Evolutionary conservation across 2,113 vertebrate species (phyloP).

Genomic region (Vulpes ferrilata): DNA sequence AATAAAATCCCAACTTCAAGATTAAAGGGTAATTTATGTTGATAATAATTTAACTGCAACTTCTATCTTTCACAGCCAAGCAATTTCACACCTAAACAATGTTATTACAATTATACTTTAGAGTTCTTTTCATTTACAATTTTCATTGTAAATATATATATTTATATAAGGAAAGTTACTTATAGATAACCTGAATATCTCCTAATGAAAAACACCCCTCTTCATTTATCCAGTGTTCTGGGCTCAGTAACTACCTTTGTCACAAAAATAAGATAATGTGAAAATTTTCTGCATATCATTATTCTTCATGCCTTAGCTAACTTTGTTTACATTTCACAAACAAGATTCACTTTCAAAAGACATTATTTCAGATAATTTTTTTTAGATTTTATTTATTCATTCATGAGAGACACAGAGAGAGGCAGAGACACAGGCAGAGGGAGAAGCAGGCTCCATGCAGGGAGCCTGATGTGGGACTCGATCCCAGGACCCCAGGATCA

Average conservation of each 20-base stretch:
- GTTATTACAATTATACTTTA: slow-evolving; percentile 55
- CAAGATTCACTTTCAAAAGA: slow-evolving; percentile 2
- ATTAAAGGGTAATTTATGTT: slow-evolving; percentile 67
- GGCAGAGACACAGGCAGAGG: too few relatives aligned
- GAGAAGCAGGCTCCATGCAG: too few relatives aligned
- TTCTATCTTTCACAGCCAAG: slow-evolving; percentile 77
- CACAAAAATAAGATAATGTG: not conserved
- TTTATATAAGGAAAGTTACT: slow-evolving; percentile 76
- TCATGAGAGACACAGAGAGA: too few relatives aligned
- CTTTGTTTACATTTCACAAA: not conserved
- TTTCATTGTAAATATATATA: slow-evolving; percentile 71
- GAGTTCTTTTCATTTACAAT: slow-evolving; percentile 77
- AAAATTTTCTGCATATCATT: not conserved
- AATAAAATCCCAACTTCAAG: slow-evolving; percentile 60
- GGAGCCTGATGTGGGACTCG: too few relatives aligned
- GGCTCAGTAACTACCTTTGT: not conserved
- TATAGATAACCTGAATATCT: slow-evolving; percentile 72
- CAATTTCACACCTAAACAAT: slow-evolving; percentile 70
- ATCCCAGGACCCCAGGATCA: too few relatives aligned
- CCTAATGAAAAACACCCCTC: slow-evolving; percentile 22
- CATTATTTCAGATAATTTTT: not conserved
- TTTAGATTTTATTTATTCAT: too few relatives aligned
- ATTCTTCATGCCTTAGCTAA: not conserved
- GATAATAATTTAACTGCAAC: slow-evolving; percentile 70
- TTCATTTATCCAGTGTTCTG: not conserved